phyloP scores from a whole-genome alignment of 2,888 invertebrate genomes.

The Luffia ferchaultella region DNA sequence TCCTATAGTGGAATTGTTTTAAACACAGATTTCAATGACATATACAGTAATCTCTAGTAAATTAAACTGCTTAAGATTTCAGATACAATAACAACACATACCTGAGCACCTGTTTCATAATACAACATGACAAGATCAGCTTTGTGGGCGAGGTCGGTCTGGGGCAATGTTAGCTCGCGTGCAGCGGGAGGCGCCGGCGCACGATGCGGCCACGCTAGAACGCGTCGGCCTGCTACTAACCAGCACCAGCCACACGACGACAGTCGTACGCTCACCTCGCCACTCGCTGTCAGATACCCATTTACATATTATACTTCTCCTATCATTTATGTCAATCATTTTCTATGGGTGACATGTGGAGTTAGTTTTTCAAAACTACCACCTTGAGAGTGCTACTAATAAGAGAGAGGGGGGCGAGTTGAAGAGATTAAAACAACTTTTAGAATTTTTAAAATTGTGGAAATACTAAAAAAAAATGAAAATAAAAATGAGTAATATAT shows the following conservation, averaged over 20 bases:
- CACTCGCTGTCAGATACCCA: conserved; percentile 37
- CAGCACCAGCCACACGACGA: conserved; percentile 80
- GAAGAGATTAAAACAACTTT: background rate
- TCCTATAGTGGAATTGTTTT: too few relatives aligned
- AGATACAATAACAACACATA: too few relatives aligned
- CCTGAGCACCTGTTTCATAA: conserved; percentile 47
- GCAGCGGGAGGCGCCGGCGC: conserved; percentile 65
- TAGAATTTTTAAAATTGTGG: background rate
- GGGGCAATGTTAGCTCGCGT: conserved; percentile 86
- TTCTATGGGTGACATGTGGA: background rate
- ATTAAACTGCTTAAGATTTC: too few relatives aligned
- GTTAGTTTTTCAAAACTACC: too few relatives aligned
- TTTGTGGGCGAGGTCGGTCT: conserved; percentile 91
- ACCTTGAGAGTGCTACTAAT: too few relatives aligned
- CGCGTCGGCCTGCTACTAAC: conserved; percentile 84
- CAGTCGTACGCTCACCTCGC: conserved; percentile 69
- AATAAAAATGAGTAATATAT: too few relatives aligned
- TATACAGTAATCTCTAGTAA: too few relatives aligned
- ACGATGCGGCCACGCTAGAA: conserved; percentile 86
- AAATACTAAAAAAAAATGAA: too few relatives aligned
- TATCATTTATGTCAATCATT: background rate
- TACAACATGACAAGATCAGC: conserved; percentile 83
- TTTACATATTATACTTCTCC: background rate
- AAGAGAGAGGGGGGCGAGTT: background rate
- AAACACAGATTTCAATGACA: too few relatives aligned